Conservation (phyloP, 2,797 vertebrate genomes). For the Myoxocephalus aenaeus region DNA sequence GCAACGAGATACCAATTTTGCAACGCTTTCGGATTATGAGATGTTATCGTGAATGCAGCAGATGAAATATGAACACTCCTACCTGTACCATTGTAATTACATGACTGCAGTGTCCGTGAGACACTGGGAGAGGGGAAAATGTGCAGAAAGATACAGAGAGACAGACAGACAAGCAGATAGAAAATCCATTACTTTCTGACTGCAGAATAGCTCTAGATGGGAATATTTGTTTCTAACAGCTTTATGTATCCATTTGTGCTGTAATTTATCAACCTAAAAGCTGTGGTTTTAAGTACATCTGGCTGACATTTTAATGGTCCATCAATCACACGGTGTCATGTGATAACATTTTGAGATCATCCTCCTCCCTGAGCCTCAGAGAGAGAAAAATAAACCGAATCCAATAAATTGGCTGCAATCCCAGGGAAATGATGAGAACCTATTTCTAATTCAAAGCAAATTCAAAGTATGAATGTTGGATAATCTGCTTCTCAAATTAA, state of each 20-base stretch:
- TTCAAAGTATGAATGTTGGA: conserved; percentile 79
- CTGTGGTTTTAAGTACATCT: conserved; percentile 80
- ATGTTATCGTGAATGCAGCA: conserved; percentile 85
- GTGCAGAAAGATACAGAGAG: conserved; percentile 50
- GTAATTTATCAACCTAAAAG: conserved; percentile 81
- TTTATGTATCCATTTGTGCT: conserved; percentile 80
- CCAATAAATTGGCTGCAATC: conserved; percentile 82
- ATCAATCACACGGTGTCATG: conserved; percentile 79
- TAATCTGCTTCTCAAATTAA: conserved; percentile 79
- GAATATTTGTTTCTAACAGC: conserved; percentile 81
- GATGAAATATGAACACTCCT: conserved; percentile 87
- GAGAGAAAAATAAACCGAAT: conserved; percentile 43
- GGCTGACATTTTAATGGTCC: conserved; percentile 82
- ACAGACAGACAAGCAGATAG: conserved; percentile 63
- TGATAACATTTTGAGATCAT: conserved; percentile 81
- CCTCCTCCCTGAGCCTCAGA: conserved; percentile 61
- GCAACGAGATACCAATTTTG: conserved; percentile 84
- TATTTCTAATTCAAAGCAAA: conserved; percentile 79
- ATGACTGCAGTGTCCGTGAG: conserved; percentile 74
- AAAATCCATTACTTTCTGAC: conserved; percentile 75
- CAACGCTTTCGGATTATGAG: conserved; percentile 87
- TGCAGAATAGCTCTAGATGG: conserved; percentile 67
- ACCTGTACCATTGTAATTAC: conserved; percentile 85
- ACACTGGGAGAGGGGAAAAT: conserved; percentile 43
- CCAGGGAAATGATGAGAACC: conserved; percentile 77